These are phyloP conservation scores for Bombus sibiricus DNA, from an alignment of 1,140 invertebrate genomes.

Conservation along the genomic window DNA sequence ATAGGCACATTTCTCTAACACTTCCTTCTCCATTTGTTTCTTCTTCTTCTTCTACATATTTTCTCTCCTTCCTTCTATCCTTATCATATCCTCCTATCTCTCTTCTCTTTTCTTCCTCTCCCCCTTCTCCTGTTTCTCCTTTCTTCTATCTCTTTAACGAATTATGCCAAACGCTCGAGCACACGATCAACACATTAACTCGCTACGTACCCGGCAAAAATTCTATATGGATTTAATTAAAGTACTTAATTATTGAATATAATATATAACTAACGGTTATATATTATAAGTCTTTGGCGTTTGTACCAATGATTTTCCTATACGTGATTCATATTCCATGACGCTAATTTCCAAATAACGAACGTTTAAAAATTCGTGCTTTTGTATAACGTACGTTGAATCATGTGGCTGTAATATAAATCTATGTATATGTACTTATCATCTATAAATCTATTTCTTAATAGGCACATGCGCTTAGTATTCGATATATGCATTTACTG, in stretches of 20 bases:
- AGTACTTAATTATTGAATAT: conserved; percentile 49
- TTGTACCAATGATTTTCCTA: conserved; percentile 74
- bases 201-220: conserved; percentile 26
- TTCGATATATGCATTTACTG: not conserved
- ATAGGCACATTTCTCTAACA: conserved; percentile 28
- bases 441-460: conserved; percentile 17
- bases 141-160: not conserved
- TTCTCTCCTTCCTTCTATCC: not conserved
- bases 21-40: not conserved
- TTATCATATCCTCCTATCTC: not conserved
- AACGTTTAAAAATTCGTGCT: conserved; percentile 22
- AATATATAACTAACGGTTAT: conserved; percentile 59
- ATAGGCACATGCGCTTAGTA: conserved; percentile 13
- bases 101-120: not conserved
- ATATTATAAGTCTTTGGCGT: conserved; percentile 72
- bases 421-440: conserved; percentile 22
- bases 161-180: conserved; percentile 16
- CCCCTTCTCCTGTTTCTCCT: not conserved
- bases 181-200: conserved; percentile 37
- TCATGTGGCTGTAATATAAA: conserved; percentile 16
- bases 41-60: not conserved
- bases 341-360: conserved; percentile 15
- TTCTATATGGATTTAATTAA: conserved; percentile 29
- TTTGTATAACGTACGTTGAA: conserved; percentile 10
- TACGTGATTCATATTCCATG: conserved; percentile 37